phyloP scores from a whole-genome alignment of 2,888 invertebrate genomes.

The Drosophila conformis region DNA sequence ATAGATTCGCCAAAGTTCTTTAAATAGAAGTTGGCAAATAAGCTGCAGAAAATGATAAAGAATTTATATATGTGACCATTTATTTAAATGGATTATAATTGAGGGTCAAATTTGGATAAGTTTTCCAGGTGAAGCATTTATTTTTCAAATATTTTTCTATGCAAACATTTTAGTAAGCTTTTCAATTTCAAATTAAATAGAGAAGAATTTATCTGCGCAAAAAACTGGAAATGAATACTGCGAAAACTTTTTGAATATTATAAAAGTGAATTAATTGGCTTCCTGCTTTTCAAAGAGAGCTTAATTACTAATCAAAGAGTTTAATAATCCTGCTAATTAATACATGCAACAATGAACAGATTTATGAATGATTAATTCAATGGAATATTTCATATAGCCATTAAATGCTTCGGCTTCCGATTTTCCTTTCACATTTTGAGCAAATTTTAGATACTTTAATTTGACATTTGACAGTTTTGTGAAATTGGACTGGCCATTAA shows the following conservation, averaged over 20 bases:
- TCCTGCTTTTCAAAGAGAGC: neutral
- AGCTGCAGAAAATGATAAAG: neutral
- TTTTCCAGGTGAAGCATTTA: neutral
- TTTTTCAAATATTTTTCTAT: neutral
- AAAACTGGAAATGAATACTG: neutral
- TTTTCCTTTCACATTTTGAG: neutral
- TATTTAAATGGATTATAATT: neutral
- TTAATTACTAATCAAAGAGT: neutral
- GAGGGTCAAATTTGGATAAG: neutral
- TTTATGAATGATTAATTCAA: neutral
- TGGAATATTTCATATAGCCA: neutral
- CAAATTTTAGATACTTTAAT: conserved; percentile 26
- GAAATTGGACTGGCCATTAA: conserved; percentile 59
- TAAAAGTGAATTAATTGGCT: neutral
- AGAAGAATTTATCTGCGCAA: neutral
- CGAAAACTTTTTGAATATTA: neutral
- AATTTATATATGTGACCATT: neutral
- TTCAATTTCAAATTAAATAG: neutral
- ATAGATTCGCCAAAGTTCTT: neutral
- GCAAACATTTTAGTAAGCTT: neutral
- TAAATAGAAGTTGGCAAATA: neutral
- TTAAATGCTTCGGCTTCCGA: neutral
- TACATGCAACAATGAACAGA: neutral
- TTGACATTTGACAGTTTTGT: conserved; percentile 24
- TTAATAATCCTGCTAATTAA: neutral